phyloP scores from a whole-genome alignment of 2,797 vertebrate species.

The Scomberomorus guttatus region DNA sequence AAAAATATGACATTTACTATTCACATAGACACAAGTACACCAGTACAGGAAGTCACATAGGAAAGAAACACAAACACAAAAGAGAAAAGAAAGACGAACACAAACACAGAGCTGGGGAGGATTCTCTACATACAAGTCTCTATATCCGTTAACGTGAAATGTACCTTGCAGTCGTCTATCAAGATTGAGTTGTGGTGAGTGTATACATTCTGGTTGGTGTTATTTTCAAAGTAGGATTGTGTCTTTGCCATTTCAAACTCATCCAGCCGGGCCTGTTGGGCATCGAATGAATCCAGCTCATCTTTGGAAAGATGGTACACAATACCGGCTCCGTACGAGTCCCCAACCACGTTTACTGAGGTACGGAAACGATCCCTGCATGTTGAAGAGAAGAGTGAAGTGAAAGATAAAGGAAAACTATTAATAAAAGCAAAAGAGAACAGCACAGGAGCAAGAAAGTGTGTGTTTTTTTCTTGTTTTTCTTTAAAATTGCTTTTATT shows the following conservation, averaged over 20 bases:
- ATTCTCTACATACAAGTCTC: slow-evolving; percentile 96
- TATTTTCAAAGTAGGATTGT: slow-evolving; percentile 95
- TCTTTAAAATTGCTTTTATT: neutral
- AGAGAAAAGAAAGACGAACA: slow-evolving; percentile 54
- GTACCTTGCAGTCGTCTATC: slow-evolving; percentile 99
- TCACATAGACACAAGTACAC: slow-evolving; percentile 57
- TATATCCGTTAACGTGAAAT: slow-evolving; percentile 96
- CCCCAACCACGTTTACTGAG: slow-evolving; percentile 97
- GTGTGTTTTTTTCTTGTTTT: neutral
- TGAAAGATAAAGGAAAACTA: neutral
- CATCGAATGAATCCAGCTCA: slow-evolving; percentile 92
- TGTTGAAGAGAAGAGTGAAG: neutral
- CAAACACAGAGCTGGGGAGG: slow-evolving; percentile 75
- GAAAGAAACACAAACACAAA: slow-evolving; percentile 62
- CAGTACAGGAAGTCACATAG: slow-evolving; percentile 49
- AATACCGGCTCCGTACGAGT: slow-evolving; percentile 98
- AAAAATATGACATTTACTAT: slow-evolving; percentile 56
- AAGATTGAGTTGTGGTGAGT: slow-evolving; percentile 93
- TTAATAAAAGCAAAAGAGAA: neutral
- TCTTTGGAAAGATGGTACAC: slow-evolving; percentile 97
- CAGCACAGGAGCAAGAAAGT: neutral
- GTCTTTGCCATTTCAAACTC: slow-evolving; percentile 95
- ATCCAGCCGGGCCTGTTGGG: slow-evolving; percentile 90
- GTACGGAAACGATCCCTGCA: slow-evolving; percentile 97
- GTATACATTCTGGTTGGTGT: slow-evolving; percentile 95